Conservation (phyloP, 2,113 vertebrate genomes). For the Glaucidium brasilianum region DNA sequence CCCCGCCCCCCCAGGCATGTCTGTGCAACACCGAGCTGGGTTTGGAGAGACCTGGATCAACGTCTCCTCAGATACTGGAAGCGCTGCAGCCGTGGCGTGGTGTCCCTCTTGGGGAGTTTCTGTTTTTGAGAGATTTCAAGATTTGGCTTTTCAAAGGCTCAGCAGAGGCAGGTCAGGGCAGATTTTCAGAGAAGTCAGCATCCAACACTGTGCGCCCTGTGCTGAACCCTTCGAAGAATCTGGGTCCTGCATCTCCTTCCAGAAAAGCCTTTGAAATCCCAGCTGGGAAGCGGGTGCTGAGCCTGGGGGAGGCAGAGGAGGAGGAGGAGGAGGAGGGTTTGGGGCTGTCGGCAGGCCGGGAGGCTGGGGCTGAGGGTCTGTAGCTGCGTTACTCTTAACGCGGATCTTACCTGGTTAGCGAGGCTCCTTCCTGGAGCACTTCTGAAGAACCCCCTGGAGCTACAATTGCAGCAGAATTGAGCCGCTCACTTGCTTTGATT, state of each 20-base stretch:
- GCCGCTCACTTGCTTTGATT: constrained; percentile 37
- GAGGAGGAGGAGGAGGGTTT: not conserved
- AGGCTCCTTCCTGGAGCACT: not conserved
- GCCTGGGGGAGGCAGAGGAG: not conserved
- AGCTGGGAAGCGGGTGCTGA: not conserved
- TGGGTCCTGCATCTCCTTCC: not conserved
- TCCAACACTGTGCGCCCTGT: not conserved
- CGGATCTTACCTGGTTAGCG: not conserved
- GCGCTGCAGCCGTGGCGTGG: not conserved
- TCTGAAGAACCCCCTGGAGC: not conserved
- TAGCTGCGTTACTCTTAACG: fast-evolving
- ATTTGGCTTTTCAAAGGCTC: constrained; percentile 50
- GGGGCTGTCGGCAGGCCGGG: fast-evolving
- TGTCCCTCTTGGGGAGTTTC: constrained; percentile 40
- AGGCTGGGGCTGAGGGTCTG: not conserved
- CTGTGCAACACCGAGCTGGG: not conserved
- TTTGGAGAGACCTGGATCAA: not conserved
- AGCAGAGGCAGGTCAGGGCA: constrained; percentile 25
- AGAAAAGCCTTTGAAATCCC: not conserved
- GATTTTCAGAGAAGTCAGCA: not conserved
- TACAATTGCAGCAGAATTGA: not conserved
- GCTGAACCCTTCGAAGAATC: not conserved
- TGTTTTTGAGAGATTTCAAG: constrained; percentile 16
- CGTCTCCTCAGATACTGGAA: not conserved
- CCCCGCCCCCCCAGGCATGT: not conserved